Percentiles rank a stretch among this genome's conserved stretches.
Conservation (phyloP, 2,113 vertebrate genomes). For the Gasterosteus nipponicus region DNA sequence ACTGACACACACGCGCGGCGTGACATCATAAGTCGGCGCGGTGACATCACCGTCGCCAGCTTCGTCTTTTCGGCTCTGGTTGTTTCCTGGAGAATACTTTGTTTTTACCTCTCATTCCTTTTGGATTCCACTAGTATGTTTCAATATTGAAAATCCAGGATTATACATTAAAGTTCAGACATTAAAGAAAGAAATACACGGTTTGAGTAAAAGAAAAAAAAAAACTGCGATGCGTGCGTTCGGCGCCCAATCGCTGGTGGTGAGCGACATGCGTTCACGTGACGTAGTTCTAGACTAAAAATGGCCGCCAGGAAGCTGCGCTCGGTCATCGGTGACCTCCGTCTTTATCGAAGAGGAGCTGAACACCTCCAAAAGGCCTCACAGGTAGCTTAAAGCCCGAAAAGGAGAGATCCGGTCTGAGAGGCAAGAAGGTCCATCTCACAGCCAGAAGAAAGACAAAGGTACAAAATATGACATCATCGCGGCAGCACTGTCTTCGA, state of each 20-base stretch:
- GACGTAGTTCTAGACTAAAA: conserved; percentile 47
- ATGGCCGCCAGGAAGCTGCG: conserved; percentile 46
- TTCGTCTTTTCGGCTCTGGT: conserved; percentile 75
- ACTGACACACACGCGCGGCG: conserved; percentile 69
- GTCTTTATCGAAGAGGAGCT: conserved; percentile 23
- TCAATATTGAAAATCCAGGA: conserved; percentile 69
- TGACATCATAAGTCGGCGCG: conserved; percentile 77
- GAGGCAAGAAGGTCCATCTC: conserved; percentile 46
- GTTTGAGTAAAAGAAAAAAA: not conserved
- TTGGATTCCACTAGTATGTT: conserved; percentile 71
- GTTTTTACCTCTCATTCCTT: conserved; percentile 32
- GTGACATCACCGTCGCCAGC: conserved; percentile 77
- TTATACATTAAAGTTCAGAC: conserved; percentile 68
- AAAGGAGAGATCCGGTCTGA: conserved; percentile 18
- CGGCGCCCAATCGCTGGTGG: too few relatives aligned
- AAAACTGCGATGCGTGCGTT: too few relatives aligned
- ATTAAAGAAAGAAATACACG: conserved; percentile 61
- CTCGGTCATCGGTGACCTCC: conserved; percentile 32
- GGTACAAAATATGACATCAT: conserved; percentile 64
- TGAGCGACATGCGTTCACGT: not conserved
- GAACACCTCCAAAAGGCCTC: conserved; percentile 35
- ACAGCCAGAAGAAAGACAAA: conserved; percentile 42
- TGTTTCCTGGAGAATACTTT: conserved; percentile 59
- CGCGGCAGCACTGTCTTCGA: conserved; percentile 1
- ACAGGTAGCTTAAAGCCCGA: conserved; percentile 10